Percentiles rank a stretch among this genome's conserved stretches.
Evolutionary conservation across 2,888 invertebrate genomes (phyloP).

Genomic region (Hirtodrosophila alboralis): DNA sequence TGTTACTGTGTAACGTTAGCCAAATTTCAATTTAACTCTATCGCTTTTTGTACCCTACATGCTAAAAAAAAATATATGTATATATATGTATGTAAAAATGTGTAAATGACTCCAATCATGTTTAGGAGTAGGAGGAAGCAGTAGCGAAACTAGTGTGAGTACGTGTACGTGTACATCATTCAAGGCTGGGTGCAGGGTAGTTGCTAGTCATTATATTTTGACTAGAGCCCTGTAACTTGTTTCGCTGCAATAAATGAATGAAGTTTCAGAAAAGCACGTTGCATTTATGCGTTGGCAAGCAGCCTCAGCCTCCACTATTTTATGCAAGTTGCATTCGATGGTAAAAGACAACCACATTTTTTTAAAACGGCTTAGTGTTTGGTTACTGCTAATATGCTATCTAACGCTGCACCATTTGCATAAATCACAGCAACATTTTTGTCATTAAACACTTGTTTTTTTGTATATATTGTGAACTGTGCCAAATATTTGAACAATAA

Average conservation of each 20-base stretch:
- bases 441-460: conserved; percentile 63
- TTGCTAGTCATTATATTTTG: no score
- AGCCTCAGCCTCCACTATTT: conserved; percentile 26
- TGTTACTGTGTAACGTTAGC: conserved; percentile 31
- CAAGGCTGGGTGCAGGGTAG: no score
- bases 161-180: no score
- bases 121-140: no score
- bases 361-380: conserved; percentile 30
- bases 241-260: conserved; percentile 70
- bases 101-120: no score
- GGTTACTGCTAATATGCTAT: conserved; percentile 32
- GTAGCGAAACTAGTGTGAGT: neutral
- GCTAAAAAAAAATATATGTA: no score
- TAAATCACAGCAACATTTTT: conserved; percentile 63
- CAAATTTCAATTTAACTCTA: conserved; percentile 35
- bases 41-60: conserved; percentile 26
- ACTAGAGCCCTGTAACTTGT: neutral
- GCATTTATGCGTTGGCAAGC: conserved; percentile 65
- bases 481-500: conserved; percentile 51
- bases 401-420: conserved; percentile 56
- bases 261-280: conserved; percentile 71
- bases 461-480: conserved; percentile 31
- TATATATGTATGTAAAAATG: no score
- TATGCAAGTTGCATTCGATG: conserved; percentile 42
- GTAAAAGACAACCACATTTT: conserved; percentile 29